phyloP scores from a whole-genome alignment of 30 jellyfish, hydroid and myxozoan genomes.

The Calvadosia cruxmelitensis region DNA sequence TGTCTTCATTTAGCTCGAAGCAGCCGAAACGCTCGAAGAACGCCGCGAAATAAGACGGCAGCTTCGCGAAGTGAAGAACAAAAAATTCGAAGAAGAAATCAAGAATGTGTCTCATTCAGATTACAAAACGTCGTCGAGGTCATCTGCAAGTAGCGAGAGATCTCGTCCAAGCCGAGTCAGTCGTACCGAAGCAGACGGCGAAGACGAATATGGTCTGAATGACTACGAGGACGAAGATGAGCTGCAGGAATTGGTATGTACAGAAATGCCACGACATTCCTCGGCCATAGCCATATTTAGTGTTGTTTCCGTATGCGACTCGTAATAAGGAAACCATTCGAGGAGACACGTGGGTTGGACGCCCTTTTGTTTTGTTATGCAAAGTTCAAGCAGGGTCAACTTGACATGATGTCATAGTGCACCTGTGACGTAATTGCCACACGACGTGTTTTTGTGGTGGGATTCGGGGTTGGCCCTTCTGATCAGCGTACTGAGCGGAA shows the following conservation, averaged over 20 bases:
- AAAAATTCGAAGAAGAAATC: slow-evolving; percentile 81
- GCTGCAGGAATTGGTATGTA: slow-evolving; percentile 78
- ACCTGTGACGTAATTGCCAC: no score
- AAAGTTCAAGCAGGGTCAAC: no score
- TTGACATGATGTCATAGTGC: no score
- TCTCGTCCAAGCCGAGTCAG: slow-evolving; percentile 1
- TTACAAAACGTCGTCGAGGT: slow-evolving; percentile 27
- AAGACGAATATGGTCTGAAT: slow-evolving; percentile 65
- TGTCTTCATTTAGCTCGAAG: slow-evolving; percentile 65
- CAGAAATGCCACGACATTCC: no score
- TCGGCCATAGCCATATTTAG: no score
- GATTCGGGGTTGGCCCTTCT: no score
- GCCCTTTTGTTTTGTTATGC: no score
- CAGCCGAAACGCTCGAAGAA: slow-evolving; percentile 75
- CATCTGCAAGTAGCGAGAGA: slow-evolving; percentile 29
- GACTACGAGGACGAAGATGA: slow-evolving; percentile 69
- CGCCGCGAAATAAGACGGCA: slow-evolving; percentile 81
- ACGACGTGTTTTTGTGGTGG: no score
- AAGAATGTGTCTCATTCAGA: slow-evolving; percentile 76
- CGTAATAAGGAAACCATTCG: no score
- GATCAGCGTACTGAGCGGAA: no score
- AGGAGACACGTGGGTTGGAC: no score
- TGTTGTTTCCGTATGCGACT: no score
- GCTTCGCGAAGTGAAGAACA: slow-evolving; percentile 73
- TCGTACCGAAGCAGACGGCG: slow-evolving; percentile 40